Evolutionary conservation across 1,140 invertebrate genomes (phyloP).

Genomic region (Augochlora pura): DNA sequence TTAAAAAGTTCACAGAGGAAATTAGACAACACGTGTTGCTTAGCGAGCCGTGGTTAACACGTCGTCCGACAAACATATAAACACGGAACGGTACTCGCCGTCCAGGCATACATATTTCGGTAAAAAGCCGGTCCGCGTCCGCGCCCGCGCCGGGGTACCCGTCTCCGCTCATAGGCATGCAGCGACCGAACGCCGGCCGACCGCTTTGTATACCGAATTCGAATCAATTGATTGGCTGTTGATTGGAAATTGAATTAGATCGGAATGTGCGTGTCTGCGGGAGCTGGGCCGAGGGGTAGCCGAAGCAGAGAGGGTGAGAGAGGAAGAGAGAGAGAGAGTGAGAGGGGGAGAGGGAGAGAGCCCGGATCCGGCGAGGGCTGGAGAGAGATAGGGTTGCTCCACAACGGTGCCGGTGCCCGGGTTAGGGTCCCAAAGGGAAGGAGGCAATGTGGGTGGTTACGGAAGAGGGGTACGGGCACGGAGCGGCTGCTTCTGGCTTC

Average conservation of each 20-base stretch:
- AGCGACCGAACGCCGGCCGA: conserved; percentile 65
- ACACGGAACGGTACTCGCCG: too few species aligned
- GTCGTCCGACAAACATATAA: too few species aligned
- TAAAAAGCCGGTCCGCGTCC: conserved; percentile 37
- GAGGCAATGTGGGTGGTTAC: conserved; percentile 41
- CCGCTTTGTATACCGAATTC: conserved; percentile 80
- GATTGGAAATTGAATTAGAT: conserved; percentile 83
- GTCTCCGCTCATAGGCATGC: conserved; percentile 75
- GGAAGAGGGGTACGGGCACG: conserved; percentile 51
- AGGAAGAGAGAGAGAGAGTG: background rate
- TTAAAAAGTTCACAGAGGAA: too few species aligned
- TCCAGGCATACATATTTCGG: background rate
- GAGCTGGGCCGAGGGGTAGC: conserved; percentile 1
- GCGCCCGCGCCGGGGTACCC: too few species aligned
- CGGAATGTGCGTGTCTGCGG: conserved; percentile 79
- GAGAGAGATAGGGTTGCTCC: conserved; percentile 43
- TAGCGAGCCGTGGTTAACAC: too few species aligned
- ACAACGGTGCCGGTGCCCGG: background rate
- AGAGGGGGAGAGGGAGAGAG: background rate
- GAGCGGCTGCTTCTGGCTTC: conserved; percentile 68
- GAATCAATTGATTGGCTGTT: conserved; percentile 83
- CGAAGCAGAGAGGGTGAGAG: background rate
- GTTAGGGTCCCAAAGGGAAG: conserved; percentile 25
- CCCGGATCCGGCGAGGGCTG: background rate
- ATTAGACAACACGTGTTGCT: too few species aligned